A percentile compares a stretch with the other conserved stretches of the same genome.
Conservation (phyloP, 2,113 vertebrate genomes). For the Hemicordylus capensis region DNA sequence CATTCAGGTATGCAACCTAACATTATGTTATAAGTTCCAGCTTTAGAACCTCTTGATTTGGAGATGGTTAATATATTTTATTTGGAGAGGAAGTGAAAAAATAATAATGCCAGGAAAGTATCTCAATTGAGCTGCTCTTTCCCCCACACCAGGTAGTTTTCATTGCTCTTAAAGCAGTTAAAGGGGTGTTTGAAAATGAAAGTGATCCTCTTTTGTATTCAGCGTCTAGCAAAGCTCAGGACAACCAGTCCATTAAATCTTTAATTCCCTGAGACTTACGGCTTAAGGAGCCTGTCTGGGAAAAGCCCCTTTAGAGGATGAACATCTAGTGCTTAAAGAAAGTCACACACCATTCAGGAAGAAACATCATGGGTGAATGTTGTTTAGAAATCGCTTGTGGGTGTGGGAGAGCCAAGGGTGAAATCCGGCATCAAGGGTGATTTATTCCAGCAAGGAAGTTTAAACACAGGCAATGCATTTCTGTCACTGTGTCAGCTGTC, state of each 20-base stretch:
- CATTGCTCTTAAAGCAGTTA: slow-evolving; percentile 1
- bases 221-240: slow-evolving; percentile 14
- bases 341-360: slow-evolving; percentile 19
- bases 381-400: background rate
- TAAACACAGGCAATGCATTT: slow-evolving; percentile 63
- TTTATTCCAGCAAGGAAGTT: slow-evolving; percentile 57
- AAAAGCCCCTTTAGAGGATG: background rate
- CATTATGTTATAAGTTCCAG: background rate
- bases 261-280: slow-evolving; percentile 37
- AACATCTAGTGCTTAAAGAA: background rate
- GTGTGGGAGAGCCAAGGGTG: slow-evolving; percentile 52
- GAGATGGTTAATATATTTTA: background rate
- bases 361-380: slow-evolving; percentile 32
- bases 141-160: background rate
- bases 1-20: background rate
- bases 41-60: slow-evolving; percentile 4
- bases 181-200: background rate
- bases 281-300: background rate
- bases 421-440: slow-evolving; percentile 56
- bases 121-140: background rate
- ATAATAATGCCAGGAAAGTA: slow-evolving; percentile 22
- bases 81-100: background rate
- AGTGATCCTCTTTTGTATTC: slow-evolving; percentile 17
- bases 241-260: slow-evolving; percentile 19
- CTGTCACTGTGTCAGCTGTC: slow-evolving; percentile 65